Conservation (phyloP, 2,888 invertebrate genomes). For the Conistra vaccinii region DNA sequence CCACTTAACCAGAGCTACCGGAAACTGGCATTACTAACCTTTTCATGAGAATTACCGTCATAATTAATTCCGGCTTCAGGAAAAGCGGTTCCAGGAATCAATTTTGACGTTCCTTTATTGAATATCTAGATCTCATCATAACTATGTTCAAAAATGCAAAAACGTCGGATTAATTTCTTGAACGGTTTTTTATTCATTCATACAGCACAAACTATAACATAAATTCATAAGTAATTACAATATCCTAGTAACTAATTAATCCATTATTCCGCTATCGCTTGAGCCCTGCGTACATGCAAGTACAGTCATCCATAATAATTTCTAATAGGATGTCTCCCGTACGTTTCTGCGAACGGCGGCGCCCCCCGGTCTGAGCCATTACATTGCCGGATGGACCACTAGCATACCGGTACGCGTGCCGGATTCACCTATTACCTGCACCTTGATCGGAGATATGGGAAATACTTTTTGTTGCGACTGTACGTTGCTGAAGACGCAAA, state of each 20-base stretch:
- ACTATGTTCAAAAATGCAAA: too few relatives aligned
- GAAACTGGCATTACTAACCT: too few relatives aligned
- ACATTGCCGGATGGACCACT: slow-evolving; percentile 62
- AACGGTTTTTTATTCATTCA: not conserved
- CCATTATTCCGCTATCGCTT: slow-evolving; percentile 42
- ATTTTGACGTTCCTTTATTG: too few relatives aligned
- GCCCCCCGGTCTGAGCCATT: slow-evolving; percentile 72
- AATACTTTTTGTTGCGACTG: slow-evolving; percentile 29
- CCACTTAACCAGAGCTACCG: too few relatives aligned
- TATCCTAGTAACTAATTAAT: slow-evolving; percentile 41
- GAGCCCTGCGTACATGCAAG: slow-evolving; percentile 31
- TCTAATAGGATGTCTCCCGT: slow-evolving; percentile 71
- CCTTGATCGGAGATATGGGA: slow-evolving; percentile 54
- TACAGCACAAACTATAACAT: not conserved
- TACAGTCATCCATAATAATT: slow-evolving; percentile 65
- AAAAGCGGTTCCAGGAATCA: too few relatives aligned
- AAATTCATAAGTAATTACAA: slow-evolving; percentile 17
- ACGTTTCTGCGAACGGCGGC: slow-evolving; percentile 71
- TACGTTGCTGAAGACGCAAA: slow-evolving; percentile 16
- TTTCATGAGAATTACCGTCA: too few relatives aligned
- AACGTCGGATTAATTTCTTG: too few relatives aligned
- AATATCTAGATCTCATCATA: too few relatives aligned
- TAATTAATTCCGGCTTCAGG: too few relatives aligned
- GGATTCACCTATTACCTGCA: slow-evolving; percentile 58
- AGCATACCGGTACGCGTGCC: slow-evolving; percentile 60